Evolutionary conservation across 2,797 vertebrate genomes (phyloP).

Genomic region (Muscicapa comitata): DNA sequence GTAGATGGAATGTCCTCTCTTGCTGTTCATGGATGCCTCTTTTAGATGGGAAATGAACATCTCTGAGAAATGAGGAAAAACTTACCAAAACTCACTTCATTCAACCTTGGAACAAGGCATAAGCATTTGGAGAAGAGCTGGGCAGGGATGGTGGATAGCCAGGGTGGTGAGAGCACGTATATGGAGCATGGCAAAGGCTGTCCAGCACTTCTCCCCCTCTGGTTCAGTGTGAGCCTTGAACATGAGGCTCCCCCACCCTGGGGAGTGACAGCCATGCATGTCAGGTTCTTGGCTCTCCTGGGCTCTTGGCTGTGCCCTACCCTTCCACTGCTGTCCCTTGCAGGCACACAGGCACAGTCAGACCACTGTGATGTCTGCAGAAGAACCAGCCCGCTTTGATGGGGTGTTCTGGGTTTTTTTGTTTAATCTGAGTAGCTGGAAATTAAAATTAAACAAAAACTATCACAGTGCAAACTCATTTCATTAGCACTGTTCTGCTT

Average conservation of each 20-base stretch:
- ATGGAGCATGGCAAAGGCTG: fast-evolving
- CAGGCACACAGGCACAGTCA: neutral
- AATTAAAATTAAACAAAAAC: neutral
- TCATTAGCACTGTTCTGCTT: constrained; percentile 27
- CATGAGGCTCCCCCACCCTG: fast-evolving
- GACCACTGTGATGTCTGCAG: neutral
- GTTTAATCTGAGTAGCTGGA: neutral
- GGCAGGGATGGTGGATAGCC: neutral
- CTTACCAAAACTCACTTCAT: neutral
- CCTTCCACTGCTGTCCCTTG: neutral
- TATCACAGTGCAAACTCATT: neutral
- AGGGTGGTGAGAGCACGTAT: neutral
- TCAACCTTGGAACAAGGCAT: neutral
- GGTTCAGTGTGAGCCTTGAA: neutral
- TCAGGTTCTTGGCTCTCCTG: neutral
- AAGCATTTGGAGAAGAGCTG: neutral
- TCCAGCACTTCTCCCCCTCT: neutral
- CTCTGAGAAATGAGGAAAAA: neutral
- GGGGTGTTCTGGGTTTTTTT: neutral
- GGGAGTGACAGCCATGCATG: neutral
- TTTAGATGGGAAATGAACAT: neutral
- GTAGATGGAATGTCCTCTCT: neutral
- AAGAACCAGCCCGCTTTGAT: neutral
- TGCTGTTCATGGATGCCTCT: neutral
- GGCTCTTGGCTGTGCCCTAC: neutral